Conservation (phyloP, 1,140 invertebrate species). For the Acromyrmex heyeri region DNA sequence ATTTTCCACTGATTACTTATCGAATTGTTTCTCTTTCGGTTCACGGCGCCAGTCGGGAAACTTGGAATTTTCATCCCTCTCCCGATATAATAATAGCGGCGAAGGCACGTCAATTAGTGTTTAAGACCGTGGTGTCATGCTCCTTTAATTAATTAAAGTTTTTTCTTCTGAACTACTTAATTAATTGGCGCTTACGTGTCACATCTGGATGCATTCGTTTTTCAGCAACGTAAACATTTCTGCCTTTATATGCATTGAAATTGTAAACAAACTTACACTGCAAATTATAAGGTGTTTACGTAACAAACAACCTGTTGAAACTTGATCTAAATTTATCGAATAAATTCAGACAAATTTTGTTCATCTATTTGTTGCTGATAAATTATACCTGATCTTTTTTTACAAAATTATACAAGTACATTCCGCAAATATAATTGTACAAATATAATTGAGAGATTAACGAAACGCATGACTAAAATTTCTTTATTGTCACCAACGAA, state of each 20-base stretch:
- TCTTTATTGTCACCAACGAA: not conserved
- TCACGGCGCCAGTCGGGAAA: constrained; percentile 3
- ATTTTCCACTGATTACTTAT: constrained; percentile 52
- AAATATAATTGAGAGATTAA: not conserved
- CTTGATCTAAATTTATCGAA: not conserved
- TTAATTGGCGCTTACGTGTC: constrained; percentile 41
- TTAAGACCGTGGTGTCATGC: not conserved
- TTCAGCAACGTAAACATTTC: not conserved
- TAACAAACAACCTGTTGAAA: not conserved
- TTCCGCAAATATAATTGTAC: too few species aligned
- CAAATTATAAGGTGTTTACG: not conserved
- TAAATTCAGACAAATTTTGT: not conserved
- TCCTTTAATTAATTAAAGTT: constrained; percentile 31
- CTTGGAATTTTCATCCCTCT: constrained; percentile 29
- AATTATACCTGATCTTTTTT: not conserved
- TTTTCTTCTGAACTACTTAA: not conserved
- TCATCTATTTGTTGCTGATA: not conserved
- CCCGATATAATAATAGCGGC: constrained; percentile 22
- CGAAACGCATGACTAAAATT: not conserved
- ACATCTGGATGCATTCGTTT: not conserved
- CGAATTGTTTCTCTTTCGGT: constrained; percentile 38
- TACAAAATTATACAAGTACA: not conserved
- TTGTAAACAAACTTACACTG: not conserved
- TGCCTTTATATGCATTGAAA: not conserved
- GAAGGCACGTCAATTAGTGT: constrained; percentile 25